Conservation (phyloP, 2,113 vertebrate genomes). For the Brachyhypopomus gauderio region DNA sequence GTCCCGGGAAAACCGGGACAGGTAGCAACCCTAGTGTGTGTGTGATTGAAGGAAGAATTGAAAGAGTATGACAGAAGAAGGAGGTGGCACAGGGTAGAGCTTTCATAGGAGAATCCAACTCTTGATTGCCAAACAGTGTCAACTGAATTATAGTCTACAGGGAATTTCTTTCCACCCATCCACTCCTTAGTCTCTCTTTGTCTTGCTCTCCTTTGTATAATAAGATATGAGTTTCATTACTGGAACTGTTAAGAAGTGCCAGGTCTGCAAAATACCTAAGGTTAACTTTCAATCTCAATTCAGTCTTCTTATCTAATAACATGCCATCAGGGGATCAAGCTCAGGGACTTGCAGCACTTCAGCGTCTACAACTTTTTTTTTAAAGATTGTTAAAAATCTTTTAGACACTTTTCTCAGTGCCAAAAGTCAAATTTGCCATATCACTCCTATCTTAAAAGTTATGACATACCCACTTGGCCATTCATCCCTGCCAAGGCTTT, state of each 20-base stretch:
- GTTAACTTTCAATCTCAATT: slow-evolving; percentile 18
- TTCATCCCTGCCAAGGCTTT: no score
- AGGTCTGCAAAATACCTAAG: slow-evolving; percentile 24
- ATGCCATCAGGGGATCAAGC: neutral
- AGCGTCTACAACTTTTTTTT: slow-evolving; percentile 14
- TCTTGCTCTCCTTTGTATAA: neutral
- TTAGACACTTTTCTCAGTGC: neutral
- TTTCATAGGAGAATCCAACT: no score
- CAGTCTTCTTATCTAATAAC: slow-evolving; percentile 20
- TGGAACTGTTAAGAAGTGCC: slow-evolving; percentile 48
- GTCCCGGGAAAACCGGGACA: no score
- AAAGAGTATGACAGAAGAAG: no score
- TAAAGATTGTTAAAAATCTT: neutral
- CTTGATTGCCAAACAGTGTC: no score
- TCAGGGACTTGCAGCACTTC: slow-evolving; percentile 2
- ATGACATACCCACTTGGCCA: no score
- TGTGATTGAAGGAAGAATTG: no score
- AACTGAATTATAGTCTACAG: no score
- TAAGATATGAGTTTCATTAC: slow-evolving; percentile 52
- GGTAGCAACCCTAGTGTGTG: no score
- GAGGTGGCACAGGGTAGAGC: no score
- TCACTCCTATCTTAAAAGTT: no score
- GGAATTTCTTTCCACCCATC: neutral
- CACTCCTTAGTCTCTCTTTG: neutral
- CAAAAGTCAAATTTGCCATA: no score